phyloP scores from a whole-genome alignment of 2,797 vertebrate genomes.

The Phoeniculus purpureus region DNA sequence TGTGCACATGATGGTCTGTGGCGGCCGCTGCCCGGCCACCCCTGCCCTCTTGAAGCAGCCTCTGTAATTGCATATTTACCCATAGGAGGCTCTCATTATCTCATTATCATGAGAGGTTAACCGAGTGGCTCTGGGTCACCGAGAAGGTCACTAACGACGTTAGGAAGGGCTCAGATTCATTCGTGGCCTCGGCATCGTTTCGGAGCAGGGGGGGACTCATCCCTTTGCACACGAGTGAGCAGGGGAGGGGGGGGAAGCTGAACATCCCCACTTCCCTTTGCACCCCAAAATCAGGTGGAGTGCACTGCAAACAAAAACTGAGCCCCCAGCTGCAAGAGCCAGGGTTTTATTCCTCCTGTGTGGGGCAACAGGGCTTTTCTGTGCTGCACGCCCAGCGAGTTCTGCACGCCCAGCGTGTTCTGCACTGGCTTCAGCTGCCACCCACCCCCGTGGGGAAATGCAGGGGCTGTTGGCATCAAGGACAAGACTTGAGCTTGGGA shows the following conservation, averaged over 20 bases:
- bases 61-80: background rate
- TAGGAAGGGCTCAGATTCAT: background rate
- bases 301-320: background rate
- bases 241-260: background rate
- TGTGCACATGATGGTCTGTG: accelerated
- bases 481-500: background rate
- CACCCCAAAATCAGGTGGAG: too few relatives aligned
- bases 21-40: background rate
- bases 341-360: too few relatives aligned
- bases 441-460: background rate
- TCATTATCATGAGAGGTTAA: background rate
- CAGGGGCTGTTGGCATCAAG: background rate
- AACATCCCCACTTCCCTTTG: background rate
- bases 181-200: accelerated
- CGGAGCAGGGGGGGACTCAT: too few relatives aligned
- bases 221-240: too few relatives aligned
- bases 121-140: background rate
- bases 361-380: background rate
- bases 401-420: too few relatives aligned
- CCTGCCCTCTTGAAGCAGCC: background rate
- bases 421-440: background rate
- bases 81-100: background rate
- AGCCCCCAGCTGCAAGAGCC: background rate
- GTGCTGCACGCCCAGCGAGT: accelerated
- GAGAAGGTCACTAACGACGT: background rate